These are phyloP conservation scores for Astur gentilis DNA, from an alignment of 2,113 vertebrate species.

Conservation along the genomic window DNA sequence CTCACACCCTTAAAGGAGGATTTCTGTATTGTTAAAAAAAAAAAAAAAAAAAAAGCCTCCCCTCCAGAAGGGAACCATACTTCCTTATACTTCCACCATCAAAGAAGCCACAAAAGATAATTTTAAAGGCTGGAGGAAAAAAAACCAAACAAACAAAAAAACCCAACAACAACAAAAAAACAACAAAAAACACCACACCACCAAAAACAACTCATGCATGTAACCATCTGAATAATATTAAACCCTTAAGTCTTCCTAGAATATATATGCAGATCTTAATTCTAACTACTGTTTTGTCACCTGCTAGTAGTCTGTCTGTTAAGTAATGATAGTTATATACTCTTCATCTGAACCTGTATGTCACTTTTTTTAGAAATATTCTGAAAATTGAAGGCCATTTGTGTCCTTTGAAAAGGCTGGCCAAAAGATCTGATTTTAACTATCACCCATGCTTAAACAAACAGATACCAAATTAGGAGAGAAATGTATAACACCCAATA, in stretches of 20 bases:
- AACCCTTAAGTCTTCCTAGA: neutral
- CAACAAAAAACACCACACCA: too few relatives aligned
- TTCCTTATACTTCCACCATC: too few relatives aligned
- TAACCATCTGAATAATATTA: neutral
- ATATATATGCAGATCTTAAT: neutral
- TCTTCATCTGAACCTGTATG: neutral
- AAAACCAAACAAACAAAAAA: too few relatives aligned
- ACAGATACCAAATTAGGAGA: neutral
- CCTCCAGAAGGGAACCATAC: neutral
- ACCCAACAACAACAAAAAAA: rapidly evolving
- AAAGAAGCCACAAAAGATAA: too few relatives aligned
- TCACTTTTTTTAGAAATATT: neutral
- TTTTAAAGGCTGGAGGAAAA: too few relatives aligned
- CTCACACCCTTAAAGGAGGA: neutral
- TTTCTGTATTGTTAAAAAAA: neutral
- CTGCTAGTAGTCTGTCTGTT: neutral
- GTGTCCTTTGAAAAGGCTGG: neutral
- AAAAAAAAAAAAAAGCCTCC: neutral
- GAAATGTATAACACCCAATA: neutral
- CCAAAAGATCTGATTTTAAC: neutral
- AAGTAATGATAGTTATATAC: neutral
- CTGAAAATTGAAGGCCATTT: neutral
- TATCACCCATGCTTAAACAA: neutral
- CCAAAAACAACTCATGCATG: neutral
- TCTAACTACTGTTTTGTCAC: neutral